These are phyloP conservation scores for Brassicogethes aeneus DNA, from an alignment of 2,888 invertebrate genomes.

Conservation along the genomic window DNA sequence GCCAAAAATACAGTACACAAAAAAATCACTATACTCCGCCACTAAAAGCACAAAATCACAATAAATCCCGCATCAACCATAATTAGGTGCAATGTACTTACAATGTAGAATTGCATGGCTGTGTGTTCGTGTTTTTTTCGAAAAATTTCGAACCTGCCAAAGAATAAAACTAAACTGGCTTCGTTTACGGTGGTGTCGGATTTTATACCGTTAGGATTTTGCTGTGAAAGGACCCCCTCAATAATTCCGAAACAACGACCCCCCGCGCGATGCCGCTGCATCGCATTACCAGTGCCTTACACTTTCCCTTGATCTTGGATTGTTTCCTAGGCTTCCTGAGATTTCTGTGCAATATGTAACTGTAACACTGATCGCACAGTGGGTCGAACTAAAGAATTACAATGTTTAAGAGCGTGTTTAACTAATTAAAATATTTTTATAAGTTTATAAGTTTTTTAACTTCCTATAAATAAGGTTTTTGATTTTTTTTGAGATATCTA, in stretches of 20 bases:
- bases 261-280: constrained; percentile 2
- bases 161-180: constrained; percentile 22
- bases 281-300: constrained; percentile 3
- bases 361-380: too few species aligned
- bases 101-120: constrained; percentile 28
- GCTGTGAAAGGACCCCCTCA: constrained; percentile 30
- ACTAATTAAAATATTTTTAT: too few species aligned
- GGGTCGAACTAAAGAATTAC: too few species aligned
- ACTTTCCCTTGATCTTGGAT: constrained; percentile 30
- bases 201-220: constrained; percentile 23
- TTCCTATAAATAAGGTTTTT: too few species aligned
- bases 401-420: too few species aligned
- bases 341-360: constrained; percentile 1
- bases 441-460: too few species aligned
- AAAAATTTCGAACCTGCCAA: constrained; percentile 7
- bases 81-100: constrained; percentile 25
- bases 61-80: too few species aligned
- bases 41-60: too few species aligned
- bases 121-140: constrained; percentile 2
- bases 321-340: too few species aligned
- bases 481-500: too few species aligned
- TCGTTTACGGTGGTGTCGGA: constrained; percentile 14
- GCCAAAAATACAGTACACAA: too few species aligned
- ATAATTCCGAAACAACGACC: neutral
- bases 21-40: too few species aligned